These are phyloP conservation scores for Boloria euphrosyne DNA, from an alignment of 2,888 invertebrate species.

Conservation along the genomic window DNA sequence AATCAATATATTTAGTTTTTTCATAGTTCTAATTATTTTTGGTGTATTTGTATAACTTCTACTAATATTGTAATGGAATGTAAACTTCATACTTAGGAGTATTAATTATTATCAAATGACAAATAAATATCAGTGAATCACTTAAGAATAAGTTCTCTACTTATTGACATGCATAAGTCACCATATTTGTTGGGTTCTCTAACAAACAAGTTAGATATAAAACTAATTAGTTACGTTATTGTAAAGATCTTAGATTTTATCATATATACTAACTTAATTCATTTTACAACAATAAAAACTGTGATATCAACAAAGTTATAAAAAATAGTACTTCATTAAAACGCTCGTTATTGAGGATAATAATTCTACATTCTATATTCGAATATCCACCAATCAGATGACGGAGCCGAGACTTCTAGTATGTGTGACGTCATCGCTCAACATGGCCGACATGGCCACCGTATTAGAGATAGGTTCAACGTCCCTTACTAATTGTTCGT, in stretches of 20 bases:
- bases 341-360: slow-evolving; percentile 8
- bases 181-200: neutral
- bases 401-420: slow-evolving; percentile 67
- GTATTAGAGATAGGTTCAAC: slow-evolving; percentile 83
- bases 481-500: slow-evolving; percentile 83
- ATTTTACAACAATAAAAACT: slow-evolving; percentile 18
- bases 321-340: slow-evolving; percentile 16
- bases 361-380: neutral
- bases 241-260: slow-evolving; percentile 4
- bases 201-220: slow-evolving; percentile 11
- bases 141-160: no score
- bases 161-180: no score
- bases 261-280: slow-evolving; percentile 7
- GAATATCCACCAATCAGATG: slow-evolving; percentile 52
- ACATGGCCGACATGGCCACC: slow-evolving; percentile 73
- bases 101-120: no score
- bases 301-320: slow-evolving; percentile 18
- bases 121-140: no score
- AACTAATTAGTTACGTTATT: slow-evolving; percentile 4
- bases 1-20: slow-evolving; percentile 2
- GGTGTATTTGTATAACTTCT: neutral
- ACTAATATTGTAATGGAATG: no score
- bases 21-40: slow-evolving; percentile 3
- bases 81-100: no score
- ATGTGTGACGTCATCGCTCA: slow-evolving; percentile 56